A percentile compares a stretch with the other conserved stretches of the same genome.
Conservation (phyloP, 2,888 invertebrate species). For the Xanthia icteritia region DNA sequence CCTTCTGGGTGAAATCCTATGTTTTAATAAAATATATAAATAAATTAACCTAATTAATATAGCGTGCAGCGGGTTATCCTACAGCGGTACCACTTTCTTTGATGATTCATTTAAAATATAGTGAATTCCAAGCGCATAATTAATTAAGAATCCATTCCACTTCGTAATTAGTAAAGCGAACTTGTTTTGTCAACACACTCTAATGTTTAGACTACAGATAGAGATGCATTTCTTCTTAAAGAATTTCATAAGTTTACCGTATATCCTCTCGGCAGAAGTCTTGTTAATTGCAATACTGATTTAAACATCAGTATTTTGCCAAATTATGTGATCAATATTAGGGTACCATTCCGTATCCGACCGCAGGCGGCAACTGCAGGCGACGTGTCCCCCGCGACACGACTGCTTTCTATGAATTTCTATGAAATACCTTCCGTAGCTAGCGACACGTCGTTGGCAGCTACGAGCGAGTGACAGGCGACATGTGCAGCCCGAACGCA, state of each 20-base stretch:
- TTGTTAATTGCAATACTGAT: background rate
- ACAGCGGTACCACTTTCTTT: background rate
- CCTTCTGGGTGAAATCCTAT: too few relatives aligned
- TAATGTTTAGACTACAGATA: background rate
- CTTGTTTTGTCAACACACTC: conserved; percentile 1
- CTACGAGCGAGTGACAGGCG: too few relatives aligned
- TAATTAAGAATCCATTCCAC: conserved; percentile 14
- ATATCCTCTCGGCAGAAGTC: background rate
- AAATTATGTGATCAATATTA: background rate
- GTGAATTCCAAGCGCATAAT: conserved; percentile 11
- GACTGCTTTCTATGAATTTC: too few relatives aligned
- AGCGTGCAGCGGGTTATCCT: background rate
- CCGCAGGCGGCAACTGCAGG: too few relatives aligned
- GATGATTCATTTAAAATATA: background rate
- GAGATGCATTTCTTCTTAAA: background rate
- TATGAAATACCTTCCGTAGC: too few relatives aligned
- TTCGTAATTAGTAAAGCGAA: conserved; percentile 12
- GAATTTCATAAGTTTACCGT: background rate
- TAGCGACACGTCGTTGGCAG: too few relatives aligned
- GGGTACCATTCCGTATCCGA: too few relatives aligned
- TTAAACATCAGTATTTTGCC: background rate
- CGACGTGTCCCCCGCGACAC: too few relatives aligned
- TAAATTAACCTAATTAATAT: background rate
- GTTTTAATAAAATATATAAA: background rate
- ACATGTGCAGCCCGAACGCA: too few relatives aligned